Base-by-base conservation (phyloP, 2,113 vertebrate species). In the Anolis carolinensis region DNA sequence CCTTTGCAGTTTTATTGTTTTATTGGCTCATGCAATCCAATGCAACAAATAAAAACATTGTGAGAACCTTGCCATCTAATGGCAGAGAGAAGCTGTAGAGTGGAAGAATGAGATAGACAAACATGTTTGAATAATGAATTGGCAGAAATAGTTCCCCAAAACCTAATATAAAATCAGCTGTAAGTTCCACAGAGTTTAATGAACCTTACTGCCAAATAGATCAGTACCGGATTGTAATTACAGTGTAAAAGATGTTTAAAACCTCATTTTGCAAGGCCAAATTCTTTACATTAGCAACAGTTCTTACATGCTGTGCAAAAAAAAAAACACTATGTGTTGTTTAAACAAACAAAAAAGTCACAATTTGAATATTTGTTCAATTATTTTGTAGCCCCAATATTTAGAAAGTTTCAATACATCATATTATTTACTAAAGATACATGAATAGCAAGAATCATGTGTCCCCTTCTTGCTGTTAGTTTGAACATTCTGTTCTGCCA, bases 1-100 rank as follows among this genome's bases (percentile, higher is more conserved):
- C 91, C 7, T 92, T 93, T 93, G 83, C 72, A 74, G 73, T 89
- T 85, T 85, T 1, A 0, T 88, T 75, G 83, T 83, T 93, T 92
- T 88, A 93, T 87, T 87, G 82, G 48, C 25, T 87, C 80, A 34
- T n/a, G 36, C 79, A 87, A 4, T 7, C 88, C 7, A 63, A 79
- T 25, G 84, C 27, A 13, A 32, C 83, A 87, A 85, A 44, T 39
- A 78, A 86, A 89, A 82, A 39, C 88, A 82, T 90, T 79, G 30
- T 44, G 59, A 84, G 59, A 83, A 87, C 23, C 36, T 5, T 82
- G 86, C 88, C 52, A 85, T 81, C 30, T 67, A 63, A 44, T 55
- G 68, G 16, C 81, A 48, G 2, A 1, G 63, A 23, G 71, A 34
- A 80, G 82, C 20, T 89, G 20, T 32, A 32, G 48, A 52, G 25